phyloP scores from a whole-genome alignment of 2,888 invertebrate genomes.

The Thecocarcelia acutangulata region DNA sequence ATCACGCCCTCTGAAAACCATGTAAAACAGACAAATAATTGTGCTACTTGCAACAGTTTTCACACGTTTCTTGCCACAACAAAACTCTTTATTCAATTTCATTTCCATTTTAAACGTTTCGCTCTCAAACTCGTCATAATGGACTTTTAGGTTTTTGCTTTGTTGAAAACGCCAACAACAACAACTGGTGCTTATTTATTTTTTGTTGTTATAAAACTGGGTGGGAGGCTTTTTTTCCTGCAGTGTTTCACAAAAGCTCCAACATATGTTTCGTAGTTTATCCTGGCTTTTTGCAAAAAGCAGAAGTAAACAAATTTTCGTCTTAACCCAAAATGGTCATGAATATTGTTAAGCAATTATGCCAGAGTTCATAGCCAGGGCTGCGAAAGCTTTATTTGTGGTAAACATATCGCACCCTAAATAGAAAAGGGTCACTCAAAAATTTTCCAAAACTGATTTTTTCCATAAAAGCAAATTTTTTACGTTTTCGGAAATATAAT shows the following conservation, averaged over 20 bases:
- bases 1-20: conserved; percentile 48
- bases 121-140: conserved; percentile 11
- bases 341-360: conserved; percentile 2
- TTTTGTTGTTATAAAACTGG: not conserved
- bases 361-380: too few relatives aligned
- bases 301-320: conserved; percentile 31
- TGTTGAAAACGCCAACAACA: not conserved
- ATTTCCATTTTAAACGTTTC: not conserved
- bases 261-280: too few relatives aligned
- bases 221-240: too few relatives aligned
- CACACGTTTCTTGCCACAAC: conserved; percentile 52
- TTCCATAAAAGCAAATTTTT: too few relatives aligned
- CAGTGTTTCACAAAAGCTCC: too few relatives aligned
- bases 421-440: too few relatives aligned
- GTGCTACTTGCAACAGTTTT: conserved; percentile 55
- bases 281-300: not conserved
- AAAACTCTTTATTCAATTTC: conserved; percentile 20
- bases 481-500: too few relatives aligned
- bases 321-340: conserved; percentile 46
- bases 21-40: not conserved
- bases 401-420: too few relatives aligned
- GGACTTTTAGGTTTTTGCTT: conserved; percentile 8
- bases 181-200: too few relatives aligned
- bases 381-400: too few relatives aligned
- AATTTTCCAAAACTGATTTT: too few relatives aligned